Evolutionary conservation across 2,113 vertebrate species (phyloP).

Genomic region (Elephas maximus): DNA sequence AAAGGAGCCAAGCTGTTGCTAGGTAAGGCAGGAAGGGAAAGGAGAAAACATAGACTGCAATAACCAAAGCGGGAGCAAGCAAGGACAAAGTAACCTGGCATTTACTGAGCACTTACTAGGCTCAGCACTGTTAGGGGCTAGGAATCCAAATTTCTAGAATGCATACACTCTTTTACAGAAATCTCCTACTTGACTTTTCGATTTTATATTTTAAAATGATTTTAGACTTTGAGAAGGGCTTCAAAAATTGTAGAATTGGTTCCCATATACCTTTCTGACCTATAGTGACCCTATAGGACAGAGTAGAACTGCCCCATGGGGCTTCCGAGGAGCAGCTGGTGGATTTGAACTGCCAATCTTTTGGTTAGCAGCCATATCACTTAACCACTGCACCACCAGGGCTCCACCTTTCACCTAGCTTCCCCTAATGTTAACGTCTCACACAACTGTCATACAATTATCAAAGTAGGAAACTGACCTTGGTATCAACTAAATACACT

Average conservation of each 20-base stretch:
- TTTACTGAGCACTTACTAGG: not conserved
- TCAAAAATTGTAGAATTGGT: not conserved
- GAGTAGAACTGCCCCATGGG: too few species aligned
- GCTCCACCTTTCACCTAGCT: not conserved
- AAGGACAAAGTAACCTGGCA: not conserved
- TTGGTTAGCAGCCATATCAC: too few species aligned
- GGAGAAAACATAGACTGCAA: slow-evolving; percentile 16
- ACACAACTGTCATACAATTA: not conserved
- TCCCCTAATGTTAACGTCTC: not conserved
- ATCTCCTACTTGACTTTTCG: not conserved
- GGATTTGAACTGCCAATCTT: too few species aligned
- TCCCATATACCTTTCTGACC: not conserved
- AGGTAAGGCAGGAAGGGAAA: slow-evolving; percentile 58
- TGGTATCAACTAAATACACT: not conserved
- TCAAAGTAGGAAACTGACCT: not conserved
- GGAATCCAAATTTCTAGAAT: not conserved
- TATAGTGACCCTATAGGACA: too few species aligned
- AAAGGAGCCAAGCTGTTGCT: slow-evolving; percentile 66
- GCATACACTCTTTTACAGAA: not conserved
- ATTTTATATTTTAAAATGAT: slow-evolving; percentile 12
- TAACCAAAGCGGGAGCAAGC: not conserved
- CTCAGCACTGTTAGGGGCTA: not conserved
- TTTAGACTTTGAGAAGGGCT: not conserved
- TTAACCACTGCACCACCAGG: too few species aligned
- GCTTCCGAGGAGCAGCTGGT: too few species aligned